These are phyloP conservation scores for Parelbella ahira DNA, from an alignment of 2,888 invertebrate species.

Conservation along the genomic window DNA sequence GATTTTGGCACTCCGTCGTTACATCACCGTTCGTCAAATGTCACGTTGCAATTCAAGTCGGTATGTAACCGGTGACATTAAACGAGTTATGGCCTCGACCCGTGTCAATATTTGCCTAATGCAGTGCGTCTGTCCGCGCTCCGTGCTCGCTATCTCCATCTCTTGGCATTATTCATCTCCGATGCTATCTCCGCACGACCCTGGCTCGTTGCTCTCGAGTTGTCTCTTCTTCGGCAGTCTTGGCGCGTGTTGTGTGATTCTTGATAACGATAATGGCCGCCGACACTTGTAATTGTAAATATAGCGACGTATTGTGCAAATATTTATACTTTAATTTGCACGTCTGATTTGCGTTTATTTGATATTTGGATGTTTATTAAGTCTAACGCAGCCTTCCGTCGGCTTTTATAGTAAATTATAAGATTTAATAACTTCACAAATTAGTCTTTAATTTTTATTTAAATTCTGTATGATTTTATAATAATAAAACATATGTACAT, in stretches of 20 bases:
- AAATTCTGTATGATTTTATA: no score
- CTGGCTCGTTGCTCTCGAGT: slow-evolving; percentile 9
- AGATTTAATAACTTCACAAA: no score
- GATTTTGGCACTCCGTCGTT: no score
- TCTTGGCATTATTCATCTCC: slow-evolving; percentile 12
- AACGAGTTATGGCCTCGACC: no score
- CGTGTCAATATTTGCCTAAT: slow-evolving; percentile 9
- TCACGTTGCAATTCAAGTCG: no score
- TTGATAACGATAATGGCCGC: slow-evolving; percentile 8
- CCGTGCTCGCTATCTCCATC: background rate
- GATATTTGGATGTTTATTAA: no score
- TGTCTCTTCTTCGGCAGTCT: slow-evolving; percentile 4
- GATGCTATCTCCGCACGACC: slow-evolving; percentile 6
- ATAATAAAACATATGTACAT: no score
- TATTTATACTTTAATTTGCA: slow-evolving; percentile 10
- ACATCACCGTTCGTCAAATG: no score
- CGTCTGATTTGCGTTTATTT: slow-evolving; percentile 1
- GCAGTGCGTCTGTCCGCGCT: background rate
- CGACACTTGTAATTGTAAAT: background rate
- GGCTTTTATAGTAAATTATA: no score
- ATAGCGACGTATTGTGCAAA: background rate
- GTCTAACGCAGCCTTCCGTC: no score
- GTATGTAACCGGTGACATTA: no score
- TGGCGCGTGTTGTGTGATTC: slow-evolving; percentile 5
- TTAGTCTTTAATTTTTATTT: no score